phyloP scores from a whole-genome alignment of 2,113 vertebrate species.

The Varanus komodoensis region DNA sequence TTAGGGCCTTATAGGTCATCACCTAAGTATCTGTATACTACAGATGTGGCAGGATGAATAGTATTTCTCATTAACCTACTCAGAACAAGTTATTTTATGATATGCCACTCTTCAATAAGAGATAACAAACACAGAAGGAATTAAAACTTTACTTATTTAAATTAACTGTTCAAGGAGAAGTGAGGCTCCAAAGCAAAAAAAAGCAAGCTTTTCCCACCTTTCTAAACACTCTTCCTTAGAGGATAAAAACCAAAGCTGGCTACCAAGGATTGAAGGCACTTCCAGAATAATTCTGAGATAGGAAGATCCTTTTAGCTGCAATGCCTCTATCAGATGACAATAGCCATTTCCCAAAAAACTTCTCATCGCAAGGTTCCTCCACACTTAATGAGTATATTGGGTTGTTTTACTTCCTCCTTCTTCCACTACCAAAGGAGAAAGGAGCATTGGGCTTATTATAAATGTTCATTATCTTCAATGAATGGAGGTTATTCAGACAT shows the following conservation, averaged over 20 bases:
- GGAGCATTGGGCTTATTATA: neutral
- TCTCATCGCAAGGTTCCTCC: too few species aligned
- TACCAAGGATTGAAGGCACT: too few species aligned
- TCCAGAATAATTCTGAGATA: too few species aligned
- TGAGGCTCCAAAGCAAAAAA: neutral
- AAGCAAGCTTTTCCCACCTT: neutral
- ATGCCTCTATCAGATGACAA: too few species aligned
- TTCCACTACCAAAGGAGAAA: too few species aligned
- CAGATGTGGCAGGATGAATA: neutral
- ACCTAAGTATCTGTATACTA: too few species aligned
- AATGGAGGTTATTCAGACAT: neutral
- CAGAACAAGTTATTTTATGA: slow-evolving; percentile 22
- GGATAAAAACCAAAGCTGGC: too few species aligned
- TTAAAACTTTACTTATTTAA: neutral
- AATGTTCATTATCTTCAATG: neutral
- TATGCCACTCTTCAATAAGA: neutral
- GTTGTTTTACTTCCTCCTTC: too few species aligned
- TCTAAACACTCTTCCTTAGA: neutral
- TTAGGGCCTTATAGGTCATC: too few species aligned
- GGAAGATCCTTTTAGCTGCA: too few species aligned
- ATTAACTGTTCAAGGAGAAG: neutral
- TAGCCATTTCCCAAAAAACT: too few species aligned
- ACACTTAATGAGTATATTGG: too few species aligned
- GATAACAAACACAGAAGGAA: neutral
- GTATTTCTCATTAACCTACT: slow-evolving; percentile 25